These are phyloP conservation scores for Cyrtonyx montezumae DNA, from an alignment of 2,113 vertebrate species.

Conservation along the genomic window DNA sequence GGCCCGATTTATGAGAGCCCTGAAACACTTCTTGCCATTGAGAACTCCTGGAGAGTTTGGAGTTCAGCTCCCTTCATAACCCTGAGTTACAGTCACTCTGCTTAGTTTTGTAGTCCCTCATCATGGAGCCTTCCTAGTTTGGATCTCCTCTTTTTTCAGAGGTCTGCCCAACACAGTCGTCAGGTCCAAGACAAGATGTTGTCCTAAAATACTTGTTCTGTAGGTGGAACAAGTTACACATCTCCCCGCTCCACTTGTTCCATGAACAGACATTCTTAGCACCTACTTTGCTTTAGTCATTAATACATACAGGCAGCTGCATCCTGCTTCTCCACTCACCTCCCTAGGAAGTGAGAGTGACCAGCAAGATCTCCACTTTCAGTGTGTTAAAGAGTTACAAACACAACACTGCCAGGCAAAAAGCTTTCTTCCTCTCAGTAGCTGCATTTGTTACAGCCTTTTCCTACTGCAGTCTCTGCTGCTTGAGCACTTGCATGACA, in stretches of 20 bases:
- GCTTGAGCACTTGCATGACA: conserved; percentile 18
- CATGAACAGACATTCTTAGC: background rate
- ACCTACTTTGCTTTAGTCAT: background rate
- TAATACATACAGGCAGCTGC: background rate
- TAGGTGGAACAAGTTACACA: background rate
- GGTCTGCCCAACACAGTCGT: background rate
- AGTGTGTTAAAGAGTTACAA: background rate
- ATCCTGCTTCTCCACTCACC: background rate
- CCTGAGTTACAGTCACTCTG: background rate
- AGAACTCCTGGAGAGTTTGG: background rate
- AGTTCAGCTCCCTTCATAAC: background rate
- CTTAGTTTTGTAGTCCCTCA: background rate
- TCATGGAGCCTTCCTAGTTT: background rate
- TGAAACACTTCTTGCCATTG: background rate
- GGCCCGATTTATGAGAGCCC: background rate
- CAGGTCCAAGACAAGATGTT: background rate
- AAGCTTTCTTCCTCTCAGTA: background rate
- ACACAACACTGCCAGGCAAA: background rate
- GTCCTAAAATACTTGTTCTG: background rate
- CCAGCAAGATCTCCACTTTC: background rate
- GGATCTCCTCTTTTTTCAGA: background rate
- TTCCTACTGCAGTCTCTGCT: background rate
- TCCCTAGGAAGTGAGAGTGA: background rate
- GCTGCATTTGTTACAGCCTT: background rate
- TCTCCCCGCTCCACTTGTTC: background rate